Percentiles rank a stretch among this genome's conserved stretches.
These are phyloP conservation scores for Cydia fagiglandana DNA, from an alignment of 1,140 invertebrate genomes.

Conservation along the genomic window DNA sequence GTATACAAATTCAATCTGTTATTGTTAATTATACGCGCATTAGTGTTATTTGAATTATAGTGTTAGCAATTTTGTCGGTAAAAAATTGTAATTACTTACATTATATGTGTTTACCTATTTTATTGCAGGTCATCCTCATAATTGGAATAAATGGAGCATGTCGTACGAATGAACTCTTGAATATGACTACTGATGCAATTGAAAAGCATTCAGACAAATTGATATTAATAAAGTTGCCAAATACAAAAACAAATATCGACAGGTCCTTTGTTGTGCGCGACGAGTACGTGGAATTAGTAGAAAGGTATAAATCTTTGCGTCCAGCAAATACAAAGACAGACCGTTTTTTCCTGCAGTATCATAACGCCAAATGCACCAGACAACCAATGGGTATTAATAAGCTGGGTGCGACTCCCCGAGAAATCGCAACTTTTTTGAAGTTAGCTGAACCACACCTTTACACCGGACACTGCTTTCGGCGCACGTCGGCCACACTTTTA, in stretches of 20 bases:
- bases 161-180: background rate
- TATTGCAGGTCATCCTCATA: slow-evolving; percentile 1
- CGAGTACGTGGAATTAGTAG: background rate
- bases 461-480: slow-evolving; percentile 3
- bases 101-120: too few species aligned
- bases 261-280: slow-evolving; percentile 1
- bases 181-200: background rate
- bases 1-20: too few species aligned
- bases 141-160: slow-evolving; percentile 10
- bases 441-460: background rate
- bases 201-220: background rate
- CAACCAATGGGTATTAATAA: slow-evolving; percentile 5
- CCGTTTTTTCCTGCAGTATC: background rate
- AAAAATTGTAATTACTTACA: too few species aligned
- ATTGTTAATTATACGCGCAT: too few species aligned
- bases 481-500: too few species aligned
- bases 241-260: too few species aligned
- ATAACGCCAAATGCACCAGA: background rate
- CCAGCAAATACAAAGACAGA: background rate
- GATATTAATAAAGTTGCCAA: too few species aligned
- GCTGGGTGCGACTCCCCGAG: too few species aligned
- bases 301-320: background rate
- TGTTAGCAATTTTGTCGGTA: too few species aligned
- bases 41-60: too few species aligned
- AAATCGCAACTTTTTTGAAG: background rate